Base-by-base conservation (phyloP, 30 jellyfish, hydroid and myxozoan species). In the Morbakka virulenta region DNA sequence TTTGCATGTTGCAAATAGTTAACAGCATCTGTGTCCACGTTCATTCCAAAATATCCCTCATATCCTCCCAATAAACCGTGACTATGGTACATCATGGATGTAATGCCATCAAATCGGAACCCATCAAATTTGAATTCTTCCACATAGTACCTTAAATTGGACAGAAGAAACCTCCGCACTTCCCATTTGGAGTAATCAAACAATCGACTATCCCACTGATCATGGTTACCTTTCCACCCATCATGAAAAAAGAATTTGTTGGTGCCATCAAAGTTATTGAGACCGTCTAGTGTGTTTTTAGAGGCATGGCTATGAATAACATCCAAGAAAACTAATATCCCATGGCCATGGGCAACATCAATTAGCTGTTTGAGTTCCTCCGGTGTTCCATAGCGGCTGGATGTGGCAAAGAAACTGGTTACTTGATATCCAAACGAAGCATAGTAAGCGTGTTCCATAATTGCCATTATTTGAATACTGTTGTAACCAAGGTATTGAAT, bases 341-440 rank as follows among this genome's bases (percentile, higher is more conserved):
- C 96, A 52, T 70, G 87, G 13, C 89, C 74, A 47, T 92, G 98
- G 34, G 96, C 93, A 21, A 65, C 93, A 67, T 92, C 98, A 26
- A 92, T 84, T 72, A 92, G 74, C 27, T 83, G 95, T 66, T 92
- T 92, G 67, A 92, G 75, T 51, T 92, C 98, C 3, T 85, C 98
- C 1, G 98, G 98, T 3, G 96, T 92, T 22, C 98, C 98, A 57
- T 72, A 92, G 4, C 98, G 96, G 74, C 98, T 90, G 22, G 98
- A 90, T 3, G 95, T 87, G 12, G 98, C 98, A 90, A 82, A 90
- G 85, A 84, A 90, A 49, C 96, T 83, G 24, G 98, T 83, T 4
- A 90, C 98, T 79, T 90, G 98, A 66, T 90, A 90, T 9, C 98
- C 98, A 79, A 90, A 90, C 50, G 94, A 82, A 9, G 96, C 98